These are phyloP conservation scores for Micronycteris hirsuta DNA, from an alignment of 2,113 vertebrate species.

Conservation along the genomic window DNA sequence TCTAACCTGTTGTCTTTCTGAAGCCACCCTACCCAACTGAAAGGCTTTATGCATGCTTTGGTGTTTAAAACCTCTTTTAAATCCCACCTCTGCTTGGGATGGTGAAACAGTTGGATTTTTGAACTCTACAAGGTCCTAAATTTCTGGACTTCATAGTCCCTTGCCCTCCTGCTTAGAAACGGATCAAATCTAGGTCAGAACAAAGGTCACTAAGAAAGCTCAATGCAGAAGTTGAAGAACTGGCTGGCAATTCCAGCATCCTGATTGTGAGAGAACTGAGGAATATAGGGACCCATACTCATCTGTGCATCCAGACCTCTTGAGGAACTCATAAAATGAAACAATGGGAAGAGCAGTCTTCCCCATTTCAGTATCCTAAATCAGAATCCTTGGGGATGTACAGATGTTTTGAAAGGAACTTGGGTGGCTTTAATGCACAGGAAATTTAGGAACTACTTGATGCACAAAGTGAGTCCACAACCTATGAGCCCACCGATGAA, in stretches of 20 bases:
- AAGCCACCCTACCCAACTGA: background rate
- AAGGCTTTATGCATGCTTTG: background rate
- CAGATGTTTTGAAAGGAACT: background rate
- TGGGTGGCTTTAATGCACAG: background rate
- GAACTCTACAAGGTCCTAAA: background rate
- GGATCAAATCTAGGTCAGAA: background rate
- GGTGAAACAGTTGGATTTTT: background rate
- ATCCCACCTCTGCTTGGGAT: background rate
- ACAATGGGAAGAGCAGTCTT: background rate
- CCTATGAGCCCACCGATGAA: background rate
- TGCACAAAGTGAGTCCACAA: background rate
- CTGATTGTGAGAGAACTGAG: no score
- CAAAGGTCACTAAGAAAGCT: background rate
- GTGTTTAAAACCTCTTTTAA: background rate
- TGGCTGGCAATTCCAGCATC: background rate
- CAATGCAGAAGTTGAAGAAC: background rate
- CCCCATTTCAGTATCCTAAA: background rate
- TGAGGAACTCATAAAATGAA: background rate
- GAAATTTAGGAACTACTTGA: background rate
- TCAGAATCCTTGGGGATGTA: background rate
- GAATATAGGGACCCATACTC: background rate
- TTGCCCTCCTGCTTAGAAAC: background rate
- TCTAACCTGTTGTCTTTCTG: background rate
- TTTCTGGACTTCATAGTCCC: background rate
- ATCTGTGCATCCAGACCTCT: background rate